Conservation (phyloP, 2,797 vertebrate genomes). For the Molossus molossus region DNA sequence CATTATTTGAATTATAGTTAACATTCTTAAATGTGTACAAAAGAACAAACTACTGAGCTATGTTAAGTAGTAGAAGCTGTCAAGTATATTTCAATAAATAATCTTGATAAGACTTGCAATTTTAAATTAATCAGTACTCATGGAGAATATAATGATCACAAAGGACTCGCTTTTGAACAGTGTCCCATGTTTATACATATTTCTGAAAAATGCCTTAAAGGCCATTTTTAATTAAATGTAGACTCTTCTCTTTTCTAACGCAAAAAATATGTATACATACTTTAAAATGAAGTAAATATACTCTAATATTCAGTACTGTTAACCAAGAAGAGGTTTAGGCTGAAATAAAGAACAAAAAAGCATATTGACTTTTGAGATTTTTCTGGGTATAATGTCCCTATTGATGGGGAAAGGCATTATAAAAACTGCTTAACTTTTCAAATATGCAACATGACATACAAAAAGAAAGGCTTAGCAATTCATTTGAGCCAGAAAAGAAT, state of each 20-base stretch:
- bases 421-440: not conserved
- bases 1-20: constrained; percentile 34
- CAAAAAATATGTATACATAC: constrained; percentile 8
- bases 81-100: constrained; percentile 73
- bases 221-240: constrained; percentile 56
- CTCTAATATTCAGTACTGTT: not conserved
- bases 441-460: not conserved
- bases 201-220: constrained; percentile 68
- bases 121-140: constrained; percentile 75
- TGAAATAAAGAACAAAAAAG: not conserved
- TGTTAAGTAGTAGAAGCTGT: not conserved
- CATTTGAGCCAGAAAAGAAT: not conserved
- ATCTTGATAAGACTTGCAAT: constrained; percentile 61
- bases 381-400: not conserved
- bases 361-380: not conserved
- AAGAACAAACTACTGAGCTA: constrained; percentile 38
- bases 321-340: not conserved
- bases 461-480: not conserved
- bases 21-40: constrained; percentile 36
- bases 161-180: constrained; percentile 50
- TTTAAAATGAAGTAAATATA: constrained; percentile 54
- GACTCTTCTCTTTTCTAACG: constrained; percentile 62
- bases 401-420: not conserved
- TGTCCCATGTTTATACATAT: constrained; percentile 15
- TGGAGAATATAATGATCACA: constrained; percentile 54